Evolutionary conservation across 2,113 vertebrate genomes (phyloP).

Genomic region (Colinus virginianus): DNA sequence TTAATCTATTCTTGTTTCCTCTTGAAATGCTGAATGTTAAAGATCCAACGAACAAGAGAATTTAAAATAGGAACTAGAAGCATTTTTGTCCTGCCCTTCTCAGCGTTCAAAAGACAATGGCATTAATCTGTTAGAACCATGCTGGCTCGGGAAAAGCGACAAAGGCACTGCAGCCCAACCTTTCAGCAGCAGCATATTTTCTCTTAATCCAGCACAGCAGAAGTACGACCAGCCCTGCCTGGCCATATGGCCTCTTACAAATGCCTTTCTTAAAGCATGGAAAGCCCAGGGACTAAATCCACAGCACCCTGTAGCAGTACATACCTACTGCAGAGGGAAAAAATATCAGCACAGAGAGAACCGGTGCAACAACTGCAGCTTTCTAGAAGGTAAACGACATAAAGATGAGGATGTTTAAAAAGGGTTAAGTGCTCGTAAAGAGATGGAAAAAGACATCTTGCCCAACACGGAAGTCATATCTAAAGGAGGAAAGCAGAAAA

Average conservation of each 20-base stretch:
- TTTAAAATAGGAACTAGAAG: constrained; percentile 48
- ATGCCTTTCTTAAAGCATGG: not conserved
- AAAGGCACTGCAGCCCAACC: constrained; percentile 7
- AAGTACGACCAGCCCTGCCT: not conserved
- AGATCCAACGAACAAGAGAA: constrained; percentile 30
- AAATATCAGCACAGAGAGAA: accelerated
- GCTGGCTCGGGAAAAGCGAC: not conserved
- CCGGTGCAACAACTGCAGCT: not conserved
- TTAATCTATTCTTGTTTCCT: constrained; percentile 42
- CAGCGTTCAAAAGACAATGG: constrained; percentile 32
- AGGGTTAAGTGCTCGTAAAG: not conserved
- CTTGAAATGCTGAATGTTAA: constrained; percentile 8
- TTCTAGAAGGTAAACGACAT: not conserved
- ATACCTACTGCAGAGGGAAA: not conserved
- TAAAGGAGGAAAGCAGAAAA: constrained; percentile 47
- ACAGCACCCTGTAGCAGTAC: not conserved
- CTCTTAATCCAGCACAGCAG: not conserved
- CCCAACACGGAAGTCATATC: constrained; percentile 30
- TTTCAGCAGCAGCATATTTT: not conserved
- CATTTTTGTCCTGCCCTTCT: constrained; percentile 41
- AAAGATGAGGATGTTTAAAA: not conserved
- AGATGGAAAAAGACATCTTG: constrained; percentile 5
- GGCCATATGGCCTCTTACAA: not conserved
- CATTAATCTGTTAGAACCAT: not conserved
- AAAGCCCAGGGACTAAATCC: not conserved